These are phyloP conservation scores for Leucosticte australis DNA, from an alignment of 2,113 vertebrate genomes.

Conservation along the genomic window DNA sequence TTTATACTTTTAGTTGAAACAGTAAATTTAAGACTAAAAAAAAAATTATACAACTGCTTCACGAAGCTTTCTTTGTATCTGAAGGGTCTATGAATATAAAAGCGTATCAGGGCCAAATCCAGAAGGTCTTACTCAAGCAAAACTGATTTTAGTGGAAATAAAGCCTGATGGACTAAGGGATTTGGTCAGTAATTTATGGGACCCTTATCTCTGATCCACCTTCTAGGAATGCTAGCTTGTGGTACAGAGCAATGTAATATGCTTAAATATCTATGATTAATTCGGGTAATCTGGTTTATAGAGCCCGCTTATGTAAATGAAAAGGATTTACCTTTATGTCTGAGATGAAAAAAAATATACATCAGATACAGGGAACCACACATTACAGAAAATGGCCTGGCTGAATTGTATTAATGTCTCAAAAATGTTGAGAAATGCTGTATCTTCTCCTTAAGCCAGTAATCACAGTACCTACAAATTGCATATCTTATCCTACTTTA, in stretches of 20 bases:
- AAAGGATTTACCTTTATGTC: slow-evolving; percentile 70
- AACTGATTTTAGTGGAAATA: slow-evolving; percentile 64
- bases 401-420: slow-evolving; percentile 59
- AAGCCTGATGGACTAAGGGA: slow-evolving; percentile 61
- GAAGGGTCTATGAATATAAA: slow-evolving; percentile 45
- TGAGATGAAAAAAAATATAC: slow-evolving; percentile 66
- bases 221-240: slow-evolving; percentile 53
- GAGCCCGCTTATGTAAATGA: slow-evolving; percentile 53
- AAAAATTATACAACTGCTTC: not conserved
- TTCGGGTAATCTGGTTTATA: slow-evolving; percentile 64
- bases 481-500: slow-evolving; percentile 59
- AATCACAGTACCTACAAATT: slow-evolving; percentile 62
- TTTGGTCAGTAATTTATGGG: slow-evolving; percentile 56
- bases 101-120: slow-evolving; percentile 12
- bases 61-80: not conserved
- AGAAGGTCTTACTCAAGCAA: slow-evolving; percentile 25
- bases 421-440: slow-evolving; percentile 45
- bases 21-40: not conserved
- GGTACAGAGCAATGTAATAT: slow-evolving; percentile 55
- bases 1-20: slow-evolving; percentile 1
- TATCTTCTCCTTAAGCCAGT: slow-evolving; percentile 56
- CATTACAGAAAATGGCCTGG: slow-evolving; percentile 52
- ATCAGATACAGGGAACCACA: slow-evolving; percentile 57
- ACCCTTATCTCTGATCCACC: slow-evolving; percentile 61
- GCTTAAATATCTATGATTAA: slow-evolving; percentile 65